A percentile compares a stretch with the other conserved stretches of the same genome.
phyloP scores from a whole-genome alignment of 2,113 vertebrate genomes.

The Genyomyrus donnyi region DNA sequence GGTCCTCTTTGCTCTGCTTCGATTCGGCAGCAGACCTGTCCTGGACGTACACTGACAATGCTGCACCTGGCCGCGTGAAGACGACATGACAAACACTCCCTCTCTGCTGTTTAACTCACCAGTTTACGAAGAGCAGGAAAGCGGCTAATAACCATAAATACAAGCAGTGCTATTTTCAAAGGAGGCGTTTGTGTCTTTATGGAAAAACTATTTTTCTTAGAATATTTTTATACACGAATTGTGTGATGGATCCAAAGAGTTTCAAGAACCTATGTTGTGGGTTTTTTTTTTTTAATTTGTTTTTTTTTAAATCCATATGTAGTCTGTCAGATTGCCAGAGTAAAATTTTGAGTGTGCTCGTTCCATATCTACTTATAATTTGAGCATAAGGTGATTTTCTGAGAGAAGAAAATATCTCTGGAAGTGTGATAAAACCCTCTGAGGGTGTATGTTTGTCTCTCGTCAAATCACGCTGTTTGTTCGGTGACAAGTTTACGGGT shows the following conservation, averaged over 20 bases:
- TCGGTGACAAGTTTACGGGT: background rate
- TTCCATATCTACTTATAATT: slow-evolving; percentile 12
- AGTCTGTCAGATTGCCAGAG: slow-evolving; percentile 4
- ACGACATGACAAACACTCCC: background rate
- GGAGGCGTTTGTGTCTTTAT: background rate
- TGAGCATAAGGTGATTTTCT: slow-evolving; percentile 18
- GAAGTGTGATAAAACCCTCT: slow-evolving; percentile 15
- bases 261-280: slow-evolving; percentile 23
- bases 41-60: background rate
- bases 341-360: slow-evolving; percentile 1
- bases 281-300: background rate
- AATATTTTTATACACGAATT: background rate
- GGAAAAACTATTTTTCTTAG: slow-evolving; percentile 3
- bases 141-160: no score
- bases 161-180: background rate
- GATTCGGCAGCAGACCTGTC: background rate
- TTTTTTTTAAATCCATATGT: background rate
- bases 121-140: background rate
- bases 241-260: background rate
- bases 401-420: slow-evolving; percentile 2
- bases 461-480: slow-evolving; percentile 14
- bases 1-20: background rate
- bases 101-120: background rate
- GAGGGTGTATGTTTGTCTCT: slow-evolving; percentile 4
- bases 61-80: background rate